Base-by-base conservation (phyloP, 2,797 vertebrate genomes). In the Oreochromis grahami region DNA sequence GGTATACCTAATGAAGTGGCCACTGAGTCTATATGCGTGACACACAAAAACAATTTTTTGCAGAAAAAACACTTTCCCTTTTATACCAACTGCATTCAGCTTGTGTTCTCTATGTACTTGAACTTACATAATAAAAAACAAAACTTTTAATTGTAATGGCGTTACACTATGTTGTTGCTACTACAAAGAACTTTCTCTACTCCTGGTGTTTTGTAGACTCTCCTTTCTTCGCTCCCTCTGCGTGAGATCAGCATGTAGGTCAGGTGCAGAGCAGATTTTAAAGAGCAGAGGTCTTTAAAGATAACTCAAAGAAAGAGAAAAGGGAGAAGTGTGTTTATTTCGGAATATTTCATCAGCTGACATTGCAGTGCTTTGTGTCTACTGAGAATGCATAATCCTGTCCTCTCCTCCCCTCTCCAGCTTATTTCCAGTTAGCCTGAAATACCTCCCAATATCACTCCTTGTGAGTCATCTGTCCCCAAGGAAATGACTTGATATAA, bases 401-500 rank as follows among this genome's bases (percentile, higher is more conserved):
- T 82, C 70, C 78, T 85, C 63, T 82, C 76, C 48, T 87, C 74
- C 51, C 56, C 63, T 26, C 78, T 52, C 65, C 29, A 36, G 24
- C 84, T 82, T 55, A 34, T 82, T 38, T 83, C 77, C 86, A 78
- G 79, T 88, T 86, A 79, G 86, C 85, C 85, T 91, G 82, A 94
- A 94, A 94, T 91, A 90, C 88, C 89, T 90, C 80, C 84, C 88
- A 86, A 68, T 84, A 92, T 87, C 88, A 76, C 81, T 88, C 79
- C 82, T 85, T 86, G 88, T 93, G 93, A 95, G 92, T 94, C 94
- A 95, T 92, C 85, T 76, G 68, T 95, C 93, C 91, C 92, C 82
- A 92, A 91, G 92, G 93, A 94, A 93, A 94, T 91, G 84, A 92
- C 89, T 90, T 78, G 41, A 89, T 94, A 96, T 92, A 94, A 94